Percentiles rank a stretch among this genome's conserved stretches.
Conservation (phyloP, 2,113 vertebrate genomes). For the Chlamydotis undulata region DNA sequence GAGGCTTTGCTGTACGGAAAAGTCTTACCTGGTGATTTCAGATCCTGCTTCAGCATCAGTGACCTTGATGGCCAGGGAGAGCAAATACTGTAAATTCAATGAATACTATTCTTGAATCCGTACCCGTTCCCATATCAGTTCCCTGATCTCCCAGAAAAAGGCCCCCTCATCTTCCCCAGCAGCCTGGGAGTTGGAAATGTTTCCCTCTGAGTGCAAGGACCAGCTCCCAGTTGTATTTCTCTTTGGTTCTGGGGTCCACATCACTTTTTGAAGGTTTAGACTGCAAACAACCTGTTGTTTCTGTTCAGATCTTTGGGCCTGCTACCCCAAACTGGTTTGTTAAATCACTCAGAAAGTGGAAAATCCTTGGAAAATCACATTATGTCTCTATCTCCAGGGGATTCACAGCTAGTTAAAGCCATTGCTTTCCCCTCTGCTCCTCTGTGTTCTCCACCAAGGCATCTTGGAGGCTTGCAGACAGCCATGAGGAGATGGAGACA, state of each 20-base stretch:
- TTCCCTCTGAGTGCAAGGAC: neutral
- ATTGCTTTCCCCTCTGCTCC: neutral
- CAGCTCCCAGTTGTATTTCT: neutral
- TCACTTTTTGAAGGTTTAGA: neutral
- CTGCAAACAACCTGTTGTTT: neutral
- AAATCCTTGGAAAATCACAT: neutral
- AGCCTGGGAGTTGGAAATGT: neutral
- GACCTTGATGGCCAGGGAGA: neutral
- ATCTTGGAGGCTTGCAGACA: neutral
- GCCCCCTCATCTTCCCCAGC: accelerated
- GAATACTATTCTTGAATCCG: neutral
- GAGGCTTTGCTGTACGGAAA: neutral
- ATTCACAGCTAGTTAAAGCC: neutral
- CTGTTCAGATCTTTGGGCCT: neutral
- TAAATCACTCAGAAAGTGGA: neutral
- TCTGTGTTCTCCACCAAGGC: neutral
- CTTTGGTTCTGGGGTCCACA: neutral
- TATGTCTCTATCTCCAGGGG: neutral
- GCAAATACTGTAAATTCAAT: neutral
- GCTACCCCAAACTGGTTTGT: neutral
- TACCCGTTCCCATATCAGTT: neutral
- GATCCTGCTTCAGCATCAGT: neutral
- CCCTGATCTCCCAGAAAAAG: neutral
- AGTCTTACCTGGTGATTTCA: neutral
- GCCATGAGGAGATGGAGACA: neutral